Percentiles rank a stretch among this genome's conserved stretches.
Evolutionary conservation across 2,113 vertebrate genomes (phyloP).

Genomic region (Microtus montanus): DNA sequence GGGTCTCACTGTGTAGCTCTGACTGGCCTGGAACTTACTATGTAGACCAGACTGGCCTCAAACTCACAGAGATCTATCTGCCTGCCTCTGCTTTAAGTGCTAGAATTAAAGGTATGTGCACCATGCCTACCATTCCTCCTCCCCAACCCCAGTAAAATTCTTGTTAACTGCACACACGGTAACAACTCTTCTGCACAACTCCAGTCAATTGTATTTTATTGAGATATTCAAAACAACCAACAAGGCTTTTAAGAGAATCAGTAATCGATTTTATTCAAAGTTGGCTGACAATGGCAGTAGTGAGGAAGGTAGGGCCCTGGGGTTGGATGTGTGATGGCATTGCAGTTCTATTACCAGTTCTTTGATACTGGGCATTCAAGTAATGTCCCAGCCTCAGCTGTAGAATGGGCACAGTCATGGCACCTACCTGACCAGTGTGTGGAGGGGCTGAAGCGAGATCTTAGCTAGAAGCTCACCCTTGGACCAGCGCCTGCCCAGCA

Average conservation of each 20-base stretch:
- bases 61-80: neutral
- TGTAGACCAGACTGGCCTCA: neutral
- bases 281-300: constrained; percentile 43
- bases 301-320: neutral
- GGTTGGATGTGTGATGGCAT: neutral
- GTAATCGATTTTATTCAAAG: constrained; percentile 84
- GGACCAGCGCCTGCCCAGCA: neutral
- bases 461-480: neutral
- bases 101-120: neutral
- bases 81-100: neutral
- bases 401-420: neutral
- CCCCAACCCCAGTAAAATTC: constrained; percentile 84
- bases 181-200: constrained; percentile 85
- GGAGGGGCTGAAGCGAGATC: neutral
- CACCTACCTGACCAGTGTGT: neutral
- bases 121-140: neutral
- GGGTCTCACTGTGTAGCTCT: neutral
- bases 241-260: constrained; percentile 81
- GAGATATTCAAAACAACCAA: constrained; percentile 87
- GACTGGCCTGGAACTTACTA: neutral
- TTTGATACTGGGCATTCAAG: neutral
- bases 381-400: neutral
- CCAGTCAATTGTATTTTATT: constrained; percentile 85
- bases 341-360: no score
- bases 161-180: constrained; percentile 86